Conservation (phyloP, 1,140 invertebrate genomes). For the Harpegnathos saltator region DNA sequence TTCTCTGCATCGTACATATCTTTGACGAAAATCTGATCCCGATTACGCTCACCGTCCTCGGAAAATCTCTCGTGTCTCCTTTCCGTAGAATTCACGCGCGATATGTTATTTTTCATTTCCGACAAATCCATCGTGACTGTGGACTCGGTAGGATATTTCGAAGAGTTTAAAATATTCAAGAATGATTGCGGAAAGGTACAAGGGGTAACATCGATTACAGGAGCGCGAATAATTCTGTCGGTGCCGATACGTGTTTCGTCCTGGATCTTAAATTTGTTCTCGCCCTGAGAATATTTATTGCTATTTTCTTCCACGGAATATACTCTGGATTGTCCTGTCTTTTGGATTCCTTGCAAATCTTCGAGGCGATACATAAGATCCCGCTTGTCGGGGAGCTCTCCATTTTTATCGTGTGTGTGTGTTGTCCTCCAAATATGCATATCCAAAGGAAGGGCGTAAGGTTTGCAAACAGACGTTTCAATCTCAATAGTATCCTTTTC, state of each 20-base stretch:
- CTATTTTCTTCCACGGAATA: slow-evolving; percentile 15
- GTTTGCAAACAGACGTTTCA: background rate
- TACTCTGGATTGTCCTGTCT: background rate
- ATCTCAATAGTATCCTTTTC: background rate
- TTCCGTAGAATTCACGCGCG: slow-evolving; percentile 5
- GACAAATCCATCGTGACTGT: background rate
- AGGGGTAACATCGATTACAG: slow-evolving; percentile 8
- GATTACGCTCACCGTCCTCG: background rate
- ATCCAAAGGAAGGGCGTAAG: background rate
- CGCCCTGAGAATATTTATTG: background rate
- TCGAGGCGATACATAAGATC: background rate
- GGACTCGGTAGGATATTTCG: background rate
- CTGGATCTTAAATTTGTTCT: background rate
- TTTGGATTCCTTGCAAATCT: background rate
- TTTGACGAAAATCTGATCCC: slow-evolving; percentile 2
- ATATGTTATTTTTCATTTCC: background rate
- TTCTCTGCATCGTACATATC: background rate
- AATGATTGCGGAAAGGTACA: slow-evolving; percentile 1
- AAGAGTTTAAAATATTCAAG: slow-evolving; percentile 35
- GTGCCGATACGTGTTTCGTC: background rate
- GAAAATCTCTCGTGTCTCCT: background rate
- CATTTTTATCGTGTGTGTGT: background rate
- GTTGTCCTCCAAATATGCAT: background rate
- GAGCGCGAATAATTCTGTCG: background rate
- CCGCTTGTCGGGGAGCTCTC: background rate